A percentile compares a stretch with the other conserved stretches of the same genome.
Evolutionary conservation across 2,888 invertebrate species (phyloP).

Genomic region (Diplolepis rosae): DNA sequence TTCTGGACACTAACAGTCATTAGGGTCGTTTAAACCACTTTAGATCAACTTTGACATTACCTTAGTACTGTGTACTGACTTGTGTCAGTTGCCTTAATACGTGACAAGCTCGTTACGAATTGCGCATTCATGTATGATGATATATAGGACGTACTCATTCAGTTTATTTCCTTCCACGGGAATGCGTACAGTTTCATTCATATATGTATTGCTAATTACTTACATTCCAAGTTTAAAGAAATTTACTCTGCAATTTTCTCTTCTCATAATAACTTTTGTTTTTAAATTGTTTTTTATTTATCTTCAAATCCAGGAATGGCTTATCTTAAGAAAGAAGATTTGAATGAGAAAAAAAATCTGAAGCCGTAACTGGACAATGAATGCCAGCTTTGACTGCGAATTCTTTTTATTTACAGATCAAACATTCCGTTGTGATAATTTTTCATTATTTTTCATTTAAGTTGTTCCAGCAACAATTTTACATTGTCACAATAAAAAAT

Average conservation of each 20-base stretch:
- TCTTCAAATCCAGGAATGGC: not conserved
- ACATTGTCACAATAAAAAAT: too few relatives aligned
- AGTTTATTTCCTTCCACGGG: conserved; percentile 31
- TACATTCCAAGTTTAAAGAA: not conserved
- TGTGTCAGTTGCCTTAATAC: conserved; percentile 37
- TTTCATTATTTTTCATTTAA: too few relatives aligned
- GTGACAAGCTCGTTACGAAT: conserved; percentile 35
- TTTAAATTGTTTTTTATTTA: not conserved
- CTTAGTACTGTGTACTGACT: conserved; percentile 38
- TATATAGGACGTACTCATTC: conserved; percentile 38
- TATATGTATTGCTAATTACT: not conserved
- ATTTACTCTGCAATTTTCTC: not conserved
- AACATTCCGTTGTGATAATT: too few relatives aligned
- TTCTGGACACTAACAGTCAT: conserved; percentile 36
- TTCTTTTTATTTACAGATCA: too few relatives aligned
- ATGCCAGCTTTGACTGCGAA: not conserved
- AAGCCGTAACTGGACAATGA: not conserved
- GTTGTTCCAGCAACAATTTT: too few relatives aligned
- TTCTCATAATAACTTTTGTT: not conserved
- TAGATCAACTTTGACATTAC: conserved; percentile 44
- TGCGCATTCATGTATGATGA: conserved; percentile 34
- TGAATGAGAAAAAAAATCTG: not conserved
- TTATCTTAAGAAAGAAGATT: not conserved
- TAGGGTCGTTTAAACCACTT: conserved; percentile 51
- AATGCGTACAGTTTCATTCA: conserved; percentile 29